Evolutionary conservation across 2,113 vertebrate genomes (phyloP), one percentile per base, ranked within the genome.

Genomic region (Channa argus): DNA sequence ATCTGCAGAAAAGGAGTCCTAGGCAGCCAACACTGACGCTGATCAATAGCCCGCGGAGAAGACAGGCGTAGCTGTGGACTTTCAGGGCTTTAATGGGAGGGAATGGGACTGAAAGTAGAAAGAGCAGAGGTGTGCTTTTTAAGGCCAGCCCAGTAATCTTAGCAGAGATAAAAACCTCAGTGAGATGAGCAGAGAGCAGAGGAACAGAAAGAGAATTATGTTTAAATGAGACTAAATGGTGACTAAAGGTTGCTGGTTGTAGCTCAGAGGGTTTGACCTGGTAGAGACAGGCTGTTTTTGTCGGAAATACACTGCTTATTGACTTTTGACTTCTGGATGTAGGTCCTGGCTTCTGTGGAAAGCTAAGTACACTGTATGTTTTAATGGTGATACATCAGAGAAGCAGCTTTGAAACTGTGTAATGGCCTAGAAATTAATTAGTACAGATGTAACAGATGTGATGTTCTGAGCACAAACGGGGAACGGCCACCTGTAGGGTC

Each of bases 41-140:
- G 88, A 89, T 90, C 88, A 83, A 91, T 90, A 86, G 71, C 81
- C 79, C 71, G 83, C 79, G 68, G 82, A 80, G 77, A 79, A 68
- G 78, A 79, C 71, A 37, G 74, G 84, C 64, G 52, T 47, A 85
- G 74, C 80, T 67, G 53, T 6, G 15, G 70, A 80, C 84, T 78
- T 64, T 82, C 59, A 13, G 53, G 76, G 83, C 77, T 83, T 24
- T 90, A 85, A 91, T 88, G 50, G 62, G 71, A 82, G 63, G 45
- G 85, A 84, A 80, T 76, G 68, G 73, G 71, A 61, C 51, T 55
- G 41, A 59, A 67, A 69, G 66, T n/a, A 71, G 79, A 81, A 62
- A 76, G 86, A 71, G 75, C 82, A 86, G 83, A 89, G 79, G 79
- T 86, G 86, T 86, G 77, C 80, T 86, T 82, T 89, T 79, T 83